Evolutionary conservation across 2,888 invertebrate species (phyloP), one percentile per base, ranked within the genome.

Genomic region (Euzetes globulus): DNA sequence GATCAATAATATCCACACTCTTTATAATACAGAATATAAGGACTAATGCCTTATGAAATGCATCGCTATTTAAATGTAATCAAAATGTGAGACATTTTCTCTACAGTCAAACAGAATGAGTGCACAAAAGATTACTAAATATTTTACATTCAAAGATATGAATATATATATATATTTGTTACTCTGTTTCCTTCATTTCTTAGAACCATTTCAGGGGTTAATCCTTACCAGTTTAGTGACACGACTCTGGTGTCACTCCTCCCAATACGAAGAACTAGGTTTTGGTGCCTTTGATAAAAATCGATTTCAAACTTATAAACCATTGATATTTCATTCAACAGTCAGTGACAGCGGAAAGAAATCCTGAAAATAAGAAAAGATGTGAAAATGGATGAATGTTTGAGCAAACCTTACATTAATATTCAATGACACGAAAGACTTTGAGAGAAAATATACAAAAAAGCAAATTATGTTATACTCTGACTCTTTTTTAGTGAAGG

Each of bases 381-480:
- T 33, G 4, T 33, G 33, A 55, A 25, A 63, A 60, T 27, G 33
- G 17, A 63, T 63, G 37, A 63, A 63, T n/a, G 63, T 63, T 63
- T 37, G 37, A n/a, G n/a, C 29, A 63, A 63, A 63, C 37, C 9
- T 63, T 63, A 63, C 37, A 63, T 63, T 60, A 63, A 63, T 63
- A 63, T 63, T 63, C 63, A 63, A 63, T 13, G 37, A 63, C 37
- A 63, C 63, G 63, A 63, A 15, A 63, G 63, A 63, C 33, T 55
- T 11, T 19, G n/a, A 15, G 52, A n/a, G 6, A 52, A 55, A 55
- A 55, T 63, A 33, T 33, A 63, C 5, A 33, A 19, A 63, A 17
- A 60, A 33, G 37, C 11, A 63, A 37, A 63, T 33, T 63, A 33
- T 37, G 55, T 55, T 55, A 55, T 55, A 19, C n/a, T 55, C 9